These are phyloP conservation scores for Holacanthus passer DNA, from an alignment of 2,113 vertebrate species.

Conservation along the genomic window DNA sequence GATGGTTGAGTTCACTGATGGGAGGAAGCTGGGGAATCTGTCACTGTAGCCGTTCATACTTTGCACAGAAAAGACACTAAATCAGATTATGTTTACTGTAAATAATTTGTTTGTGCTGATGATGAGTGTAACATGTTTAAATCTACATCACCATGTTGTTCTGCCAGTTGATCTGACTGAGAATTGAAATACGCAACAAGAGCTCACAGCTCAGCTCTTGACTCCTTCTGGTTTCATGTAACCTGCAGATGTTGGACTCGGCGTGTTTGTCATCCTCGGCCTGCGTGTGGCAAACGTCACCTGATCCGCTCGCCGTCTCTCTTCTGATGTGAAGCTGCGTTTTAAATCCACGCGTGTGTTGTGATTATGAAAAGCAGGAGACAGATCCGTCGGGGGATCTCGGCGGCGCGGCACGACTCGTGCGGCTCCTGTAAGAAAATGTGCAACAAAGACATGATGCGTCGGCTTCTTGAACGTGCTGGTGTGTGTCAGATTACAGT, in stretches of 20 bases:
- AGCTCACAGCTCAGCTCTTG: too few species aligned
- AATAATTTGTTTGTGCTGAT: neutral
- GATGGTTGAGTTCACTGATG: constrained; percentile 1
- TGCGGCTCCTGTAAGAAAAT: constrained; percentile 7
- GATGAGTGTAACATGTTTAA: neutral
- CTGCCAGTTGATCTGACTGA: neutral
- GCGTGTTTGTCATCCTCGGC: neutral
- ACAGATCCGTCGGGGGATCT: constrained; percentile 35
- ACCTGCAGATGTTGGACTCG: neutral
- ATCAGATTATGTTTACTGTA: neutral
- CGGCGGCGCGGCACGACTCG: constrained; percentile 29
- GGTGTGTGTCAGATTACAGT: neutral
- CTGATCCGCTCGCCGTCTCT: neutral
- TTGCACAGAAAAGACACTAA: neutral
- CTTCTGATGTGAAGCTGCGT: constrained; percentile 5
- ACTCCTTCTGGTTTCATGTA: too few species aligned
- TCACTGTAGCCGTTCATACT: neutral
- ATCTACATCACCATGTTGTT: too few species aligned
- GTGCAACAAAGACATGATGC: neutral
- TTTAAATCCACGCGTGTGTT: constrained; percentile 8
- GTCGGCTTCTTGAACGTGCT: neutral
- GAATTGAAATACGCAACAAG: too few species aligned
- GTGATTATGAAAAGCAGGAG: constrained; percentile 12
- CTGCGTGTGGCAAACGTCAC: constrained; percentile 4
- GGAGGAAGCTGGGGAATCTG: constrained; percentile 4